Percentiles rank a stretch among this genome's conserved stretches.
phyloP scores from a whole-genome alignment of 2,888 invertebrate species.

The Apamea monoglypha region DNA sequence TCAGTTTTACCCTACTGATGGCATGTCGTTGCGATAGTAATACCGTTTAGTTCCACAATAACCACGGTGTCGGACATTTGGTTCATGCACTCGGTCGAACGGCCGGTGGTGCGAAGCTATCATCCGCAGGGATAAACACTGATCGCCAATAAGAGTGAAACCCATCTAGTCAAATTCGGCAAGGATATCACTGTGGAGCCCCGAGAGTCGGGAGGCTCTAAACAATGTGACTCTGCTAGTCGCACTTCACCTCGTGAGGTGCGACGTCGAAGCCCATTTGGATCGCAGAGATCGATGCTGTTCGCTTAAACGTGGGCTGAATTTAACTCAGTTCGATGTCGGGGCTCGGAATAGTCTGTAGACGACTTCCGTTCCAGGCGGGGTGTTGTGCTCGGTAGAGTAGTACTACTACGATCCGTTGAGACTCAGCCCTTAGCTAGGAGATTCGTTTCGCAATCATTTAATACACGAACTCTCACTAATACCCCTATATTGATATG shows the following conservation, averaged over 20 bases:
- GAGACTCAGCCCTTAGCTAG: conserved; percentile 89
- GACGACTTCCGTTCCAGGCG: conserved; percentile 91
- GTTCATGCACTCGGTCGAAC: conserved; percentile 91
- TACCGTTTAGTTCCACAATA: conserved; percentile 90
- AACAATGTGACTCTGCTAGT: conserved; percentile 83
- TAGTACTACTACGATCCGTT: conserved; percentile 89
- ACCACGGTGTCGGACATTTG: conserved; percentile 91
- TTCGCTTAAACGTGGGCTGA: conserved; percentile 71
- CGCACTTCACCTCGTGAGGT: conserved; percentile 75
- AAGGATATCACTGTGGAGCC: conserved; percentile 81
- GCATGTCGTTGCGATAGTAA: conserved; percentile 89
- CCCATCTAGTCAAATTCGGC: conserved; percentile 90
- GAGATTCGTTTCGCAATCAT: conserved; percentile 47
- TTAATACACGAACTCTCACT: conserved; percentile 36
- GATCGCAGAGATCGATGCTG: conserved; percentile 71
- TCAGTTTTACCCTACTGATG: conserved; percentile 91
- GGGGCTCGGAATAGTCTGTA: conserved; percentile 91
- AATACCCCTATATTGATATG: neutral
- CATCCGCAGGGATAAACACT: conserved; percentile 88
- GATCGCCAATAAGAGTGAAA: conserved; percentile 83
- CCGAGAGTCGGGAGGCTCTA: conserved; percentile 86
- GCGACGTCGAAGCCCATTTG: conserved; percentile 81
- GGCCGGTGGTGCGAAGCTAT: conserved; percentile 92
- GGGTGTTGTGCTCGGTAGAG: conserved; percentile 79
- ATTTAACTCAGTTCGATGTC: conserved; percentile 83